phyloP scores from a whole-genome alignment of 2,797 vertebrate genomes.

The Acipenser transmontanus region DNA sequence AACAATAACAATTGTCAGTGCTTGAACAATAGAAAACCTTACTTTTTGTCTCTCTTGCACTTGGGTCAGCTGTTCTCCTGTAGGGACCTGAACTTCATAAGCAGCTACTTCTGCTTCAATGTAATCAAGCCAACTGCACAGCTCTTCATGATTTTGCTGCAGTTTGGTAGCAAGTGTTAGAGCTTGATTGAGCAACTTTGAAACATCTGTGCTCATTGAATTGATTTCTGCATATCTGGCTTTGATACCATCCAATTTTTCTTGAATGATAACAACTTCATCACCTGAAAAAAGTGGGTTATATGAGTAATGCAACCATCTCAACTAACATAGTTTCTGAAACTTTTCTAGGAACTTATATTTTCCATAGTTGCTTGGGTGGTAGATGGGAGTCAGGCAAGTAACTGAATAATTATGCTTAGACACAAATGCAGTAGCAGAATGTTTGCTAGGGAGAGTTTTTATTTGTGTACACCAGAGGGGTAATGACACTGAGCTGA shows the following conservation, averaged over 20 bases:
- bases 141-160: conserved; percentile 64
- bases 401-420: no score
- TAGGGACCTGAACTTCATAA: conserved; percentile 61
- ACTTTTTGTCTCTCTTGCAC: conserved; percentile 83
- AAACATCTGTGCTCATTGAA: conserved; percentile 69
- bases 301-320: no score
- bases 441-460: no score
- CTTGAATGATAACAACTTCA: conserved; percentile 92
- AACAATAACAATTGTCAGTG: neutral
- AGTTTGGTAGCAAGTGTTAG: conserved; percentile 72
- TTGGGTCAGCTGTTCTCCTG: conserved; percentile 65
- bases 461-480: no score
- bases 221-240: conserved; percentile 83
- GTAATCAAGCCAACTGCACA: conserved; percentile 76
- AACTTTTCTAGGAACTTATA: no score
- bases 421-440: no score
- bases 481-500: no score
- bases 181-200: conserved; percentile 77
- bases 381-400: no score
- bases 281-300: conserved; percentile 62
- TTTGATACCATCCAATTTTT: conserved; percentile 94
- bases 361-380: no score
- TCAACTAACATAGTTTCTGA: no score
- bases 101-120: conserved; percentile 69
- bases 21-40: conserved; percentile 21